Percentiles rank a stretch among this genome's conserved stretches.
Conservation (phyloP, 2,797 vertebrate species). For the Cynodonichthys magdalenae region DNA sequence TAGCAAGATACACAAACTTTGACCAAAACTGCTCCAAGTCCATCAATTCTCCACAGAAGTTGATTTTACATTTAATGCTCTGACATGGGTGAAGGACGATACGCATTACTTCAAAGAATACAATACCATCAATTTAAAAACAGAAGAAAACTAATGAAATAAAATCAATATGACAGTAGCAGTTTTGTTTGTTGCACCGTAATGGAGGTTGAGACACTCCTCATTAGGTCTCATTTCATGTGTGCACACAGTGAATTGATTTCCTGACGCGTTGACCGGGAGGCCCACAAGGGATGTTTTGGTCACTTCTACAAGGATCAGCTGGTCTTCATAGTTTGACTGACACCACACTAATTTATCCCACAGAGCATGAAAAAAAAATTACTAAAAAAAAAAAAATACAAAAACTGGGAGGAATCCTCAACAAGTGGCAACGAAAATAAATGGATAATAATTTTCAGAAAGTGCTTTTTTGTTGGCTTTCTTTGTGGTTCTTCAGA, state of each 20-base stretch:
- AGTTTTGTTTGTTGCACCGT: conserved; percentile 54
- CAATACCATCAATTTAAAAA: neutral
- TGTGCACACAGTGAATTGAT: conserved; percentile 67
- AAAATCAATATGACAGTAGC: conserved; percentile 34
- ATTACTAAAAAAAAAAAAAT: neutral
- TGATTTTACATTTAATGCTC: no score
- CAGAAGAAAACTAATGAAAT: neutral
- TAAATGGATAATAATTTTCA: conserved; percentile 8
- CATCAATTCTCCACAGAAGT: no score
- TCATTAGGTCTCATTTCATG: conserved; percentile 69
- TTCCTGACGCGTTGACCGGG: conserved; percentile 65
- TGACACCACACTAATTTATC: conserved; percentile 29
- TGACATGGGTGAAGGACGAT: no score
- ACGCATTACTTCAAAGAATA: no score
- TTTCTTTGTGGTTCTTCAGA: conserved; percentile 6
- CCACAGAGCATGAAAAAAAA: neutral
- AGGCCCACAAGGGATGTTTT: conserved; percentile 48
- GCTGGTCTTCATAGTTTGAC: conserved; percentile 21
- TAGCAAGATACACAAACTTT: no score
- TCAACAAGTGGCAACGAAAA: conserved; percentile 14
- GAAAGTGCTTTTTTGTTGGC: conserved; percentile 13
- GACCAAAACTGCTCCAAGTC: no score
- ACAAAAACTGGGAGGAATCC: neutral
- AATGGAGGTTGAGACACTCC: conserved; percentile 57
- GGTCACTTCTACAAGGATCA: conserved; percentile 60